phyloP scores from a whole-genome alignment of 2,113 vertebrate genomes.

The Reinhardtius hippoglossoides region DNA sequence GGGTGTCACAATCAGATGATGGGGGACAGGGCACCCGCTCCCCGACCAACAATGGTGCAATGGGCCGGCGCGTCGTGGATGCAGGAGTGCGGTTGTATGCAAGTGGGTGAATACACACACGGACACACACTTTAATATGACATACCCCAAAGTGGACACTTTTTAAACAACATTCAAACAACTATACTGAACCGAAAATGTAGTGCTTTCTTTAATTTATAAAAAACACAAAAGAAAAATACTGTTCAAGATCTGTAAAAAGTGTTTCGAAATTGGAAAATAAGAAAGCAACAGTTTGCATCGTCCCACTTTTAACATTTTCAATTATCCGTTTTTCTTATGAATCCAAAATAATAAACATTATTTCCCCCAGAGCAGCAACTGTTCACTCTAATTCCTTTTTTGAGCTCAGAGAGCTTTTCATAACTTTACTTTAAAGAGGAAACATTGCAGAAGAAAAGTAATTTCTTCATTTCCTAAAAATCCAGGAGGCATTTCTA shows the following conservation, averaged over 20 bases:
- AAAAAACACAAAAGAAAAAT: background rate
- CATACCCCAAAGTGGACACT: no score
- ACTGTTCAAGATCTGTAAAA: background rate
- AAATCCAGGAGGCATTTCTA: background rate
- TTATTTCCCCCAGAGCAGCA: background rate
- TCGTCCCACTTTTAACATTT: background rate
- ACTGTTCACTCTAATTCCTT: background rate
- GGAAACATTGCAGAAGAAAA: background rate
- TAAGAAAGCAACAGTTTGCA: background rate
- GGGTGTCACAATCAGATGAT: slow-evolving; percentile 81
- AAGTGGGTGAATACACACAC: background rate
- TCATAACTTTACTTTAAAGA: background rate
- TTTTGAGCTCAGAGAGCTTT: background rate
- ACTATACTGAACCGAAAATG: background rate
- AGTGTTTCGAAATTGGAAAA: background rate
- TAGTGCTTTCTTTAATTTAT: background rate
- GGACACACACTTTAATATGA: background rate
- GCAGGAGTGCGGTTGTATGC: slow-evolving; percentile 7
- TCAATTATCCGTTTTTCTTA: background rate
- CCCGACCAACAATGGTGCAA: slow-evolving; percentile 63
- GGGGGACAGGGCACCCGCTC: slow-evolving; percentile 67
- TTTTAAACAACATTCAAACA: background rate
- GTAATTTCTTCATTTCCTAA: background rate
- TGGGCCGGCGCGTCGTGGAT: slow-evolving; percentile 28
- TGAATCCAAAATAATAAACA: slow-evolving; percentile 17